Conservation (phyloP, 1,140 invertebrate genomes). For the Paraescarpia echinospica region DNA sequence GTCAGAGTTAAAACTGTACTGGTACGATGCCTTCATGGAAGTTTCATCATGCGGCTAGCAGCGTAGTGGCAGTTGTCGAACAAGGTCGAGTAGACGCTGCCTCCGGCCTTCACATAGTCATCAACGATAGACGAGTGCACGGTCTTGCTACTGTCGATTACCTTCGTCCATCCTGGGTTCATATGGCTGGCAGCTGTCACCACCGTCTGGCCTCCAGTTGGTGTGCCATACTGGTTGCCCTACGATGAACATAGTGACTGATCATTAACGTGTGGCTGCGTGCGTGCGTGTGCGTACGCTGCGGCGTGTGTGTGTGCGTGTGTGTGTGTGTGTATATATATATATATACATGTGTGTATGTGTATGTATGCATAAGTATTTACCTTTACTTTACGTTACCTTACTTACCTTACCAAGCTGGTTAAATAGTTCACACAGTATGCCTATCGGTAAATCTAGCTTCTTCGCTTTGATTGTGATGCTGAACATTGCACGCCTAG, state of each 20-base stretch:
- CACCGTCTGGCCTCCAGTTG: slow-evolving; percentile 14
- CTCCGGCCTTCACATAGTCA: slow-evolving; percentile 15
- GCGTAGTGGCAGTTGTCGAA: slow-evolving; percentile 2
- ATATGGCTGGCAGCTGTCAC: background rate
- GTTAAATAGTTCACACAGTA: too few species aligned
- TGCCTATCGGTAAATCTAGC: too few species aligned
- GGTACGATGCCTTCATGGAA: too few species aligned
- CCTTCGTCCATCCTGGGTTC: background rate
- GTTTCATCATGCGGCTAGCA: background rate
- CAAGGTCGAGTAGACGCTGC: background rate
- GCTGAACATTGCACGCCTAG: too few species aligned
- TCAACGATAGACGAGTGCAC: background rate
- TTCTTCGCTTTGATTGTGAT: too few species aligned
- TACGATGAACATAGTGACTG: background rate
- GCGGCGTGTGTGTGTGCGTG: background rate
- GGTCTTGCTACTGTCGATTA: background rate
- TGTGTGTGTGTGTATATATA: background rate
- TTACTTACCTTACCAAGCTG: too few species aligned
- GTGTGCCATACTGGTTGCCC: background rate
- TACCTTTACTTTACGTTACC: too few species aligned
- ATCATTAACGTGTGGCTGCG: background rate
- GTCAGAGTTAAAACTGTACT: too few species aligned
- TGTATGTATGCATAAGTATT: background rate
- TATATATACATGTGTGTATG: background rate
- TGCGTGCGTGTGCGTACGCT: background rate